Base-by-base conservation (phyloP, 2,797 vertebrate genomes). In the Ambastaia sidthimunki region DNA sequence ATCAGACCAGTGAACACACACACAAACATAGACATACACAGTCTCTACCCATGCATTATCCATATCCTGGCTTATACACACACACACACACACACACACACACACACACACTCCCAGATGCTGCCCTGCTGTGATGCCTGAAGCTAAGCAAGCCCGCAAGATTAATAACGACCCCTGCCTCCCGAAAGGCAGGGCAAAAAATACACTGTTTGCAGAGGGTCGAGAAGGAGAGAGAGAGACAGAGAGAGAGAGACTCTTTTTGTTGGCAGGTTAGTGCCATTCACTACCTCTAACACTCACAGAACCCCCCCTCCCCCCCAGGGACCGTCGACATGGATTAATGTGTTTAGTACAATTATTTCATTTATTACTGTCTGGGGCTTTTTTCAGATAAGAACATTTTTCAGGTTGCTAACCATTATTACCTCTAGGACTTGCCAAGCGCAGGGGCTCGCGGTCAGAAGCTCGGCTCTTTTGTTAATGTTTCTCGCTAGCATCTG, bases 351-450 rank as follows among this genome's bases (percentile, higher is more conserved):
- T 88, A 89, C 89, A 91, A 91, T 92, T 90, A 93, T 93, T 93
- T 93, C 92, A 93, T 94, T 93, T 93, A 92, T 94, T 93, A 92
- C 90, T 91, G 91, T 94, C 89, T 79, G 87, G 90, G 89, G 90
- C 89, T 92, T 93, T 94, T 86, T 93, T 93, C 90, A 93, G 92
- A 93, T 92, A 92, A 93, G 90, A 89, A 89, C 91, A 93, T 94
- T 93, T 93, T 93, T 94, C 92, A 94, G 91, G 91, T 92, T 93
- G 88, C 91, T 93, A 93, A 93, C 91, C 91, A 92, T 93, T 93
- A 93, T 92, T 92, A 91, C 91, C 90, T 88, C 85, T 76, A 87
- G 89, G 90, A 91, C 90, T 63, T 81, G 74, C 85, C 83, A 80
- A 85, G 71, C 78, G 18, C 72, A 9, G 82, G 80, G 86, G 73